Percentiles rank a stretch among this genome's conserved stretches.
These are phyloP conservation scores for Stratiomys singularior DNA, from an alignment of 2,888 invertebrate genomes.

Conservation along the genomic window DNA sequence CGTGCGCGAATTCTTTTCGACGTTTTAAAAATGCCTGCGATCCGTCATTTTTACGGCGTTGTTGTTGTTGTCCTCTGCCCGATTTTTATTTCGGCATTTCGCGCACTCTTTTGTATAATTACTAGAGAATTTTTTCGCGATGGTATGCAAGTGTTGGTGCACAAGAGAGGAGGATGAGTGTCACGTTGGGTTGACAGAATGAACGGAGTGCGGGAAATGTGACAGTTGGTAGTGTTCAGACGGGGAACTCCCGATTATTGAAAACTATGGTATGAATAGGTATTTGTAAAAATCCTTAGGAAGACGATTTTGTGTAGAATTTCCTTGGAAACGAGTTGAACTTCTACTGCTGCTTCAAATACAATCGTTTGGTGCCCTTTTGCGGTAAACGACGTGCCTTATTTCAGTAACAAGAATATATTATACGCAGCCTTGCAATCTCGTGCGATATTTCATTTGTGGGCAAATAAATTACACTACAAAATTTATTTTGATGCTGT, in stretches of 20 bases:
- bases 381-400: no score
- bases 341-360: no score
- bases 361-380: no score
- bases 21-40: constrained; percentile 49
- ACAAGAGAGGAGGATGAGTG: background rate
- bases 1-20: constrained; percentile 52
- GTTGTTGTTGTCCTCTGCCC: constrained; percentile 36
- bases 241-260: constrained; percentile 12
- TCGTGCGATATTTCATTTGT: no score
- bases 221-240: background rate
- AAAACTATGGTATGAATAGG: no score
- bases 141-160: background rate
- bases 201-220: constrained; percentile 18
- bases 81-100: constrained; percentile 51
- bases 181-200: background rate
- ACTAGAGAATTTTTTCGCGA: constrained; percentile 51
- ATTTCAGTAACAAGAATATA: no score
- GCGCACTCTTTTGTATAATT: constrained; percentile 49
- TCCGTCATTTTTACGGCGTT: constrained; percentile 50
- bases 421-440: no score
- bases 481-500: no score
- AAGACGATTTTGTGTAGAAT: no score
- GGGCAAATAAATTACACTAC: no score
- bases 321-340: no score
- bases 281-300: no score